Evolutionary conservation across 2,888 invertebrate species (phyloP), one percentile per base, ranked within the genome.

Genomic region (Idaea biselata): DNA sequence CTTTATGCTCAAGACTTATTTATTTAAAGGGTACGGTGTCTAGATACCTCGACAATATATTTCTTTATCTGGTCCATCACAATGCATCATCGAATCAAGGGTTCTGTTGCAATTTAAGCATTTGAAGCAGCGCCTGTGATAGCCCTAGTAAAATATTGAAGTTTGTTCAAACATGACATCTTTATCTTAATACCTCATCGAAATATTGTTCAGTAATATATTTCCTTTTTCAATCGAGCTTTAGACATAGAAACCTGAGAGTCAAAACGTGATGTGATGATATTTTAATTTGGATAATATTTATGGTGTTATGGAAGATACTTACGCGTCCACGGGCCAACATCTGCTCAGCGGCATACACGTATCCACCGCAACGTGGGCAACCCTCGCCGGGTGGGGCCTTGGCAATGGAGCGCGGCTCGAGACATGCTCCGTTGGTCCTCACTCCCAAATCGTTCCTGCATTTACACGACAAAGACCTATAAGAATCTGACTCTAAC

Each of bases 291-390:
- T 16, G 17, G 32, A 55, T 16, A 57, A 4, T 56, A 16, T 55
- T 58, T 55, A 32, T 53, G 16, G 53, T 32, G 18, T 16, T 55
- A 54, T 60, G 53, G 16, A 25, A 18, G 44, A 66, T 67, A 94
- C 95, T 95, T 94, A 97, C 97, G 94, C 95, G 94, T 93, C 97
- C 97, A 85, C 97, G 95, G 73, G 97, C 97, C 80, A 97, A 93
- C 97, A 97, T 97, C 92, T 97, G 97, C 91, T 98, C 97, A 66
- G 97, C 97, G 69, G 97, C 97, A 88, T 97, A 98, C 62, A 97
- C 97, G 83, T 90, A 97, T 70, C 97, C 97, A 70, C 97, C 97
- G 84, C 97, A 97, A 77, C 97, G 94, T 33, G 97, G 97, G 81
- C 97, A 97, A 68, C 97, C 97, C 87, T 97, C 94, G 61, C 97